Evolutionary conservation across 2,797 vertebrate species (phyloP).

Genomic region (Pseudopleuronectes americanus): DNA sequence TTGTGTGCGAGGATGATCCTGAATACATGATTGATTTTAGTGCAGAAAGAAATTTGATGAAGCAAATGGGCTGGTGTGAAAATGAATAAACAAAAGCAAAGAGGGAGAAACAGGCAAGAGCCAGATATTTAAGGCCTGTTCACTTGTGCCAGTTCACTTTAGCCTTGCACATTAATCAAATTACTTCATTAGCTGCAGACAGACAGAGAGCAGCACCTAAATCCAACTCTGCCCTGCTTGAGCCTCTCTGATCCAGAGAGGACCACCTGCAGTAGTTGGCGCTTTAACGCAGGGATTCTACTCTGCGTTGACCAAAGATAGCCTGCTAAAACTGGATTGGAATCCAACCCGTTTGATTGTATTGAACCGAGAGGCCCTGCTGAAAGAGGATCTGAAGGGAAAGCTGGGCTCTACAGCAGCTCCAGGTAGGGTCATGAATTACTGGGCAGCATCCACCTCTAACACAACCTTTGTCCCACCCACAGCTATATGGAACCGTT

Average conservation of each 20-base stretch:
- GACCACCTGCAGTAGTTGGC: constrained; percentile 44
- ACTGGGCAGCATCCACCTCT: constrained; percentile 38
- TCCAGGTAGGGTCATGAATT: constrained; percentile 53
- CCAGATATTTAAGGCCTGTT: constrained; percentile 57
- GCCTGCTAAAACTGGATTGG: constrained; percentile 54
- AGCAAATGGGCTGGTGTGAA: constrained; percentile 51
- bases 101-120: constrained; percentile 15
- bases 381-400: constrained; percentile 72
- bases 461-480: constrained; percentile 53
- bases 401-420: constrained; percentile 50
- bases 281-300: constrained; percentile 41
- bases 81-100: constrained; percentile 50
- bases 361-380: constrained; percentile 62
- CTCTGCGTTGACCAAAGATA: constrained; percentile 62
- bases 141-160: constrained; percentile 36
- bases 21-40: constrained; percentile 44
- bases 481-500: constrained; percentile 50
- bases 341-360: constrained; percentile 70
- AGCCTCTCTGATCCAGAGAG: constrained; percentile 43
- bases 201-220: constrained; percentile 53
- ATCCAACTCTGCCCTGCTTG: constrained; percentile 38
- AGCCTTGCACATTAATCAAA: constrained; percentile 66
- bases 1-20: constrained; percentile 8
- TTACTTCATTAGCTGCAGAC: constrained; percentile 48
- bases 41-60: constrained; percentile 28